A percentile compares a stretch with the other conserved stretches of the same genome.
Evolutionary conservation across 2,888 invertebrate species (phyloP).

Genomic region (Cylloceria caligata): DNA sequence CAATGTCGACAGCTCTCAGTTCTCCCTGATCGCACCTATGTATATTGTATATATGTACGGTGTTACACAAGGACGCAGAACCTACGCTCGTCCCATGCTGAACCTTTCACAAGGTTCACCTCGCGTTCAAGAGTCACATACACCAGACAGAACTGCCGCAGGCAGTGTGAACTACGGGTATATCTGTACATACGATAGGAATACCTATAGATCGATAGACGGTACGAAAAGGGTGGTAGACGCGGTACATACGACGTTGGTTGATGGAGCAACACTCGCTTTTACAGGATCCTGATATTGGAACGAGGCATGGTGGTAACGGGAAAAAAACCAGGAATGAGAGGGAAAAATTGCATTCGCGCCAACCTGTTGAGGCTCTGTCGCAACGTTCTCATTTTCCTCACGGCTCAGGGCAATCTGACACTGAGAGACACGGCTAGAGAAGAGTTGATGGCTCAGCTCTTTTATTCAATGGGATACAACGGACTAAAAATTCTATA

Average conservation of each 20-base stretch:
- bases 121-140: conserved; percentile 17
- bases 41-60: background rate
- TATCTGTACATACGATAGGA: background rate
- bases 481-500: conserved; percentile 4
- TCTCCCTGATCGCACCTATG: conserved; percentile 19
- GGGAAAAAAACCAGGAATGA: conserved; percentile 51
- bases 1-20: background rate
- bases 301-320: background rate
- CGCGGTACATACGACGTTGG: conserved; percentile 6
- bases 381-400: conserved; percentile 38
- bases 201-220: conserved; percentile 37
- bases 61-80: conserved; percentile 24
- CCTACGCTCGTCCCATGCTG: conserved; percentile 17
- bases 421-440: conserved; percentile 30
- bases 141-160: background rate
- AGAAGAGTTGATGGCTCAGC: conserved; percentile 34
- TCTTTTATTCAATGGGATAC: conserved; percentile 17
- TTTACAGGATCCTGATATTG: background rate
- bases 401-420: conserved; percentile 23
- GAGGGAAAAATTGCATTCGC: conserved; percentile 75
- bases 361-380: conserved; percentile 77
- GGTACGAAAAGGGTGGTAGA: conserved; percentile 37
- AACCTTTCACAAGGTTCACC: conserved; percentile 32
- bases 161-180: background rate
- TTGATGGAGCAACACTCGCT: conserved; percentile 16